phyloP scores from a whole-genome alignment of 2,797 vertebrate genomes.

The Pseudopleuronectes americanus region DNA sequence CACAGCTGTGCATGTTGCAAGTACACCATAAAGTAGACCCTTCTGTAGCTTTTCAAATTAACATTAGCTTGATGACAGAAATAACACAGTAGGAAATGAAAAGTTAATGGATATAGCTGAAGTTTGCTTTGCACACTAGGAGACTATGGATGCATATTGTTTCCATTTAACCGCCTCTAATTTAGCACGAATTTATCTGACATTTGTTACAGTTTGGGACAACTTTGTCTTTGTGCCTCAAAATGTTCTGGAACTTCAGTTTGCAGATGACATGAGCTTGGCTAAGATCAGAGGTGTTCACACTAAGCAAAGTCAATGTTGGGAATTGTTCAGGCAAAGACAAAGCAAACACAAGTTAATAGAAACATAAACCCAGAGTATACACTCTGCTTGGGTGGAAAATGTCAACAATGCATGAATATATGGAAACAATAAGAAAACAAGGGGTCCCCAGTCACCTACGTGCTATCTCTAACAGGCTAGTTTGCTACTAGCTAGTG shows the following conservation, averaged over 20 bases:
- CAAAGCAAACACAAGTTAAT: too few relatives aligned
- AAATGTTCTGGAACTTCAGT: background rate
- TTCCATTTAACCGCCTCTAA: background rate
- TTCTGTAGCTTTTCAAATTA: background rate
- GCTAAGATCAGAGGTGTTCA: too few relatives aligned
- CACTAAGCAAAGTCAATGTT: too few relatives aligned
- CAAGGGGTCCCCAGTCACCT: too few relatives aligned
- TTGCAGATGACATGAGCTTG: background rate
- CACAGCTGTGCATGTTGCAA: conserved; percentile 1
- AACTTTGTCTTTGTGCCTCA: background rate
- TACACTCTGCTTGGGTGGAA: too few relatives aligned
- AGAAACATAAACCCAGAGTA: too few relatives aligned
- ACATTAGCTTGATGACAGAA: background rate
- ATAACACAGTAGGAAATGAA: background rate
- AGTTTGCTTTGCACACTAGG: background rate
- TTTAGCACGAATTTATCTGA: background rate
- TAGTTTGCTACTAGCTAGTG: too few relatives aligned
- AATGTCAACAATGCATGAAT: background rate
- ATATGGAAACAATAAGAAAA: background rate
- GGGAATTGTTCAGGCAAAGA: too few relatives aligned
- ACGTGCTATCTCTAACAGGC: too few relatives aligned
- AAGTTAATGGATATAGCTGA: background rate
- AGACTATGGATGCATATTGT: background rate
- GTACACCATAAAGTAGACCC: background rate
- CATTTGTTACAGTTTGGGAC: background rate